These are phyloP conservation scores for Mesochorus sp. DNA, from an alignment of 2,888 invertebrate species.

Conservation along the genomic window DNA sequence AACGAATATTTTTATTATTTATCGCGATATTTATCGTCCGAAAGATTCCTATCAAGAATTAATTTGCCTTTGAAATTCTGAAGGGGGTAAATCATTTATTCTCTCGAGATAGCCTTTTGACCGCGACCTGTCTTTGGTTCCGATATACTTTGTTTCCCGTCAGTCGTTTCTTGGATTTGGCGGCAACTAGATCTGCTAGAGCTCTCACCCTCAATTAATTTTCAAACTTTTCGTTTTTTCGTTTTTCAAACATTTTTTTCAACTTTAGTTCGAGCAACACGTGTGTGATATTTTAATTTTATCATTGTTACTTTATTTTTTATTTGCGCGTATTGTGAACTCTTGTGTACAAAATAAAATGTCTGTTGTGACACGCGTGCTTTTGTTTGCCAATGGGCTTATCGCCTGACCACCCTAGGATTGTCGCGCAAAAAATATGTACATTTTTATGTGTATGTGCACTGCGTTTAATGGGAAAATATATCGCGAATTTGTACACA, in stretches of 20 bases:
- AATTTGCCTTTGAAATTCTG: slow-evolving; percentile 58
- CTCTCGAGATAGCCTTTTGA: slow-evolving; percentile 72
- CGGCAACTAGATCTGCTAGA: slow-evolving; percentile 57
- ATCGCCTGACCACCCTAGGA: slow-evolving; percentile 33
- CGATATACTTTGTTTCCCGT: slow-evolving; percentile 67
- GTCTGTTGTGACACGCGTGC: slow-evolving; percentile 16
- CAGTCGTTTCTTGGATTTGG: slow-evolving; percentile 72
- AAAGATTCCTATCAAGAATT: slow-evolving; percentile 69
- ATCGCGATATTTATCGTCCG: slow-evolving; percentile 29
- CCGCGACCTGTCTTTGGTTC: slow-evolving; percentile 68
- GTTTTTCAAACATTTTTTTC: not conserved
- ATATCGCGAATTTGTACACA: not conserved
- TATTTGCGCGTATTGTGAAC: not conserved
- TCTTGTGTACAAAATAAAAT: not conserved
- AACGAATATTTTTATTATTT: not conserved
- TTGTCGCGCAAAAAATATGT: not conserved
- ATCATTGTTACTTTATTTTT: not conserved
- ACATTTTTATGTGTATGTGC: not conserved
- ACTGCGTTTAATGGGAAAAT: too few relatives aligned
- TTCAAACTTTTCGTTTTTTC: not conserved
- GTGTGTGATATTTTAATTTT: not conserved
- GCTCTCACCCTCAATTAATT: not conserved
- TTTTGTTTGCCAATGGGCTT: slow-evolving; percentile 24
- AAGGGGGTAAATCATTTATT: slow-evolving; percentile 48
- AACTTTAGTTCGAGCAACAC: slow-evolving; percentile 1